A percentile compares a stretch with the other conserved stretches of the same genome.
Evolutionary conservation across 1,140 invertebrate species (phyloP).

Genomic region (Zophobas atratus): DNA sequence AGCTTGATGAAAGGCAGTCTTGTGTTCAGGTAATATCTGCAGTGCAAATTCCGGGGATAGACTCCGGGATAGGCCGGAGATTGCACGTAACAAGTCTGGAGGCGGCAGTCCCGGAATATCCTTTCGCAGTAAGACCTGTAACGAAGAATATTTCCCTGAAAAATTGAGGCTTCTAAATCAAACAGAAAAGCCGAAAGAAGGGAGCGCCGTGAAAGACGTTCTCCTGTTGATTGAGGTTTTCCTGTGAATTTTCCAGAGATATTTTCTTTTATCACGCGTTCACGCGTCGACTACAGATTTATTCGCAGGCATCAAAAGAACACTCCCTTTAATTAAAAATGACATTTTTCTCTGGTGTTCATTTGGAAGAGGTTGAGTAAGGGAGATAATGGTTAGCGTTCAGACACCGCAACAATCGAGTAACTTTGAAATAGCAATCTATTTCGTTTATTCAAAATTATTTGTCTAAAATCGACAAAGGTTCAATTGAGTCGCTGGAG

Average conservation of each 20-base stretch:
- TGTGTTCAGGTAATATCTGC: constrained; percentile 90
- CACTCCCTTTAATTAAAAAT: constrained; percentile 39
- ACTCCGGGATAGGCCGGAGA: constrained; percentile 93
- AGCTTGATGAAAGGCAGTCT: constrained; percentile 90
- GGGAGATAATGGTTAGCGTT: constrained; percentile 29
- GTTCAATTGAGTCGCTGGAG: constrained; percentile 10
- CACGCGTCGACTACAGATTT: constrained; percentile 30
- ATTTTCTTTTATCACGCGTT: constrained; percentile 36
- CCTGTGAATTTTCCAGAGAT: constrained; percentile 20
- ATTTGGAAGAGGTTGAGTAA: constrained; percentile 5
- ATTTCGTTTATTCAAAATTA: constrained; percentile 5
- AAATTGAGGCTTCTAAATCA: constrained; percentile 30
- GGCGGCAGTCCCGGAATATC: constrained; percentile 85
- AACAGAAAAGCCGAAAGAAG: constrained; percentile 22
- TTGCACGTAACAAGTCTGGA: constrained; percentile 94
- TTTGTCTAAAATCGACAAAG: constrained; percentile 1
- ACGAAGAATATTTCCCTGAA: constrained; percentile 56
- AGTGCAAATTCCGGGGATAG: constrained; percentile 91
- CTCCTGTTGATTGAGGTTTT: constrained; percentile 36
- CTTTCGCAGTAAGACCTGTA: constrained; percentile 89
- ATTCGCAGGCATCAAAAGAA: constrained; percentile 34
- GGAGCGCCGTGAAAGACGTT: background rate
- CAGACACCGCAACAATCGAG: constrained; percentile 22
- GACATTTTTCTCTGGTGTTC: constrained; percentile 26
- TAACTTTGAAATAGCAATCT: constrained; percentile 5